Conservation (phyloP, 2,113 vertebrate species). For the Cebidichthys violaceus region DNA sequence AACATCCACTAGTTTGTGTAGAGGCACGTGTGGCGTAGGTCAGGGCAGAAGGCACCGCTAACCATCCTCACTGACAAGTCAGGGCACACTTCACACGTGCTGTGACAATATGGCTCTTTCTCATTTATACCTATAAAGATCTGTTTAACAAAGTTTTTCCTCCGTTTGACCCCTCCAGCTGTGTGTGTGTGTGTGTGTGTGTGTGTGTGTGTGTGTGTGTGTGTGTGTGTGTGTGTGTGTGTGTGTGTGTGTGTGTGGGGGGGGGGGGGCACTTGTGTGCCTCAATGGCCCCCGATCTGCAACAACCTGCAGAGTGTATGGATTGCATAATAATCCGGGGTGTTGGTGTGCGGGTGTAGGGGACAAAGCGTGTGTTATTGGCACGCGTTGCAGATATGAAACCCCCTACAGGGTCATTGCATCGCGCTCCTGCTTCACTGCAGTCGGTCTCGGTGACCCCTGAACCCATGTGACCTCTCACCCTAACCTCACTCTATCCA, state of each 20-base stretch:
- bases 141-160: conserved; percentile 27
- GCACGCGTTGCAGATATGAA: conserved; percentile 75
- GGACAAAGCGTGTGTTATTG: conserved; percentile 61
- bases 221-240: conserved; percentile 27
- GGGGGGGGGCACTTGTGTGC: no score
- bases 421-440: conserved; percentile 42
- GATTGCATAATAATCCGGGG: conserved; percentile 42
- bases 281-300: conserved; percentile 30
- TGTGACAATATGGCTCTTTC: conserved; percentile 38
- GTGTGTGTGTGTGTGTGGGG: conserved; percentile 28
- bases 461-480: conserved; percentile 73
- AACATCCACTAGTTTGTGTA: conserved; percentile 29
- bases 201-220: conserved; percentile 42
- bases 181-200: conserved; percentile 30
- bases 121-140: conserved; percentile 35
- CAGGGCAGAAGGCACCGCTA: conserved; percentile 74
- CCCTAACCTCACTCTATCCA: conserved; percentile 31
- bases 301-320: conserved; percentile 53
- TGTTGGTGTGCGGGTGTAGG: conserved; percentile 34
- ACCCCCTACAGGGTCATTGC: conserved; percentile 61
- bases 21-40: conserved; percentile 44
- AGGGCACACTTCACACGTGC: conserved; percentile 43
- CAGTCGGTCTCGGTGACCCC: conserved; percentile 70
- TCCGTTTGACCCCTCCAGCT: conserved; percentile 49
- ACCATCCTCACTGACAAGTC: conserved; percentile 66